Conservation (phyloP, 2,888 invertebrate genomes). For the Pristionchus entomophagus region DNA sequence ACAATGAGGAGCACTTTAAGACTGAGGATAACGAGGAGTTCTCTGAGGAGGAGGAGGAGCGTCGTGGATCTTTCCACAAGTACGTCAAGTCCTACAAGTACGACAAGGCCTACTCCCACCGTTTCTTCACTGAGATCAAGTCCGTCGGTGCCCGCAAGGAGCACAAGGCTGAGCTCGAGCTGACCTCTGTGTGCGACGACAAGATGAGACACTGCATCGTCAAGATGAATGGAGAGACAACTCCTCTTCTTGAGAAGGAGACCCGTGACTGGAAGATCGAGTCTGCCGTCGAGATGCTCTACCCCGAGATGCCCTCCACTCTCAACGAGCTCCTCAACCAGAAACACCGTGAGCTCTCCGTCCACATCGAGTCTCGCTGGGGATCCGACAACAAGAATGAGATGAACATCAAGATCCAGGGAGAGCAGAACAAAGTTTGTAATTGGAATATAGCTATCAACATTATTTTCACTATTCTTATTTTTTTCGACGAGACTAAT, state of each 20-base stretch:
- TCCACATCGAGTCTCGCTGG: neutral
- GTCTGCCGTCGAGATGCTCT: conserved; percentile 41
- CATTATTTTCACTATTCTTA: neutral
- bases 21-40: conserved; percentile 32
- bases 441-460: neutral
- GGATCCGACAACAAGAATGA: conserved; percentile 29
- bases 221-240: neutral
- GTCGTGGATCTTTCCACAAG: conserved; percentile 39
- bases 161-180: conserved; percentile 44
- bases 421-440: conserved; percentile 16
- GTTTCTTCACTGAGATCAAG: neutral
- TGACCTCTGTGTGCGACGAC: conserved; percentile 50
- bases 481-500: no score
- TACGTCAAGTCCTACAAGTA: conserved; percentile 44
- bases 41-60: conserved; percentile 44
- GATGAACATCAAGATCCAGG: conserved; percentile 6
- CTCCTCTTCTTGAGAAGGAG: conserved; percentile 49
- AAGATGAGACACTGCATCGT: conserved; percentile 52
- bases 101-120: neutral
- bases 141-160: neutral
- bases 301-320: conserved; percentile 58
- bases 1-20: conserved; percentile 42
- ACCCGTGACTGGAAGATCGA: neutral
- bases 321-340: conserved; percentile 55
- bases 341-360: conserved; percentile 57